Evolutionary conservation across 2,797 vertebrate genomes (phyloP), one percentile per base, ranked within the genome.

Genomic region (Oophaga sylvatica): DNA sequence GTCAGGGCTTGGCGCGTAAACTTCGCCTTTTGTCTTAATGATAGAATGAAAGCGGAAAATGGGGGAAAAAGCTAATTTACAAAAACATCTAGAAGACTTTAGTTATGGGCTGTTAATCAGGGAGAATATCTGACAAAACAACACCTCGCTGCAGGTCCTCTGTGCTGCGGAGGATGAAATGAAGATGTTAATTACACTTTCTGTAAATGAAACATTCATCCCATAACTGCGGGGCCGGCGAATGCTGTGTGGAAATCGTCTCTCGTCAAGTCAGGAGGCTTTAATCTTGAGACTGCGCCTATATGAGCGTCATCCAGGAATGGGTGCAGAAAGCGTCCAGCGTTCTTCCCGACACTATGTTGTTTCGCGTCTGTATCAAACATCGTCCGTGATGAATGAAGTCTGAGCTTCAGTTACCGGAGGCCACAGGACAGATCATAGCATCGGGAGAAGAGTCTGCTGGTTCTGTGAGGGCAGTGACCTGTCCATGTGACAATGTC

Each of bases 61-160:
- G 65, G 65, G 63, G 26, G 15, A 56, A 53, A 76, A 76, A 76
- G 48, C n/a, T 76, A 56, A 76, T 76, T 76, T 76, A 63, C 45
- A 79, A 85, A 78, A 48, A 29, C 13, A 5, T 62, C 77, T 86
- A 71, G n/a, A 86, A 29, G 68, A 35, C n/a, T 53, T 53, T 81
- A 60, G 48, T 75, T 87, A 81, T 81, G 85, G 79, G 68, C 85
- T 81, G 78, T 60, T 87, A 81, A 87, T 87, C 81, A 62, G 85
- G 67, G 81, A 81, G 70, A 45, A 19, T 9, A 65, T 29, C 81
- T 81, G 73, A 71, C 53, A 80, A 86, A 71, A 70, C 77, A 81
- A 70, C 77, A 81, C 85, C 57, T 81, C 71, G 8, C 56, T 20
- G 56, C 11, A 45, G 9, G 26, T 77, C 77, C 48, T 15, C 63